Conservation (phyloP, 92 coral and sea anemone genomes). For the Micromussa lordhowensis region DNA sequence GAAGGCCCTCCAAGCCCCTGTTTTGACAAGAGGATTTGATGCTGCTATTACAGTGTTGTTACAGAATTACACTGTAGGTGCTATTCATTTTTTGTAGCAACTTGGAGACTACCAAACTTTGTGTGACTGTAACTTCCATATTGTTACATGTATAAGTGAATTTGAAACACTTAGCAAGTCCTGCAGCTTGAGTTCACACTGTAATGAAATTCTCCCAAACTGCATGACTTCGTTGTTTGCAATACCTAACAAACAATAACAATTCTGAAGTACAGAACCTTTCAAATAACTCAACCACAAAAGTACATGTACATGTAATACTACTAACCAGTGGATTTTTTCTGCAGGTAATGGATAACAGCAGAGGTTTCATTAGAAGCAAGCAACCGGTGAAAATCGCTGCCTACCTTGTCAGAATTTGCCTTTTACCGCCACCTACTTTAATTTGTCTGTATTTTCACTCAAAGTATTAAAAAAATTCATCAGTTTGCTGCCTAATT, state of each 20-base stretch:
- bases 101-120: constrained; percentile 38
- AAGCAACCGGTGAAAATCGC: constrained; percentile 14
- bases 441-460: constrained; percentile 28
- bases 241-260: constrained; percentile 2
- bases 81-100: constrained; percentile 30
- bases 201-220: constrained; percentile 41
- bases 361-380: constrained; percentile 22
- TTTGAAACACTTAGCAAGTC: constrained; percentile 27
- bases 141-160: constrained; percentile 24
- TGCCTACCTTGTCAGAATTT: constrained; percentile 8
- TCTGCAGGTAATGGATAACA: constrained; percentile 30
- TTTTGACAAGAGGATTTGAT: constrained; percentile 32
- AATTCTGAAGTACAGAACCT: constrained; percentile 35
- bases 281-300: constrained; percentile 30
- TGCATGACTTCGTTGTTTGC: constrained; percentile 25
- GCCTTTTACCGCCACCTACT: constrained; percentile 4
- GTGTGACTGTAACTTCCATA: constrained; percentile 23
- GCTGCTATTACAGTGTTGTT: constrained; percentile 27
- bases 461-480: constrained; percentile 26
- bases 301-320: constrained; percentile 21
- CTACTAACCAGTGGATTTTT: constrained; percentile 24
- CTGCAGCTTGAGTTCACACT: constrained; percentile 38
- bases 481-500: constrained; percentile 26
- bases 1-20: constrained; percentile 37
- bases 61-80: constrained; percentile 16